Conservation (phyloP, 2,113 vertebrate genomes). For the Boulengeromyrus knoepffleri region DNA sequence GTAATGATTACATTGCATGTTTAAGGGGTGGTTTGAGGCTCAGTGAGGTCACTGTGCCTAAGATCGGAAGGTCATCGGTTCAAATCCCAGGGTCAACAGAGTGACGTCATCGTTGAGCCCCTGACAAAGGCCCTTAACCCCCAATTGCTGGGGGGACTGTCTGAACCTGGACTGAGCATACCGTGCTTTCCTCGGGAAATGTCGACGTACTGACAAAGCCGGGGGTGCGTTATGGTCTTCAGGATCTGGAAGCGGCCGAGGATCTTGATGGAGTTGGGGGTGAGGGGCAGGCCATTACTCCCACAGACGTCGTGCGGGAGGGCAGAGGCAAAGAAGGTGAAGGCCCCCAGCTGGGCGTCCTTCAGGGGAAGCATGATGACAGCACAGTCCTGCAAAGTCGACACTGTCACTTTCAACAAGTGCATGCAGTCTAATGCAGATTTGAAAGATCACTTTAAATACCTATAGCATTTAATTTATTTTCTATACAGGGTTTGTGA, state of each 20-base stretch:
- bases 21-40: not conserved
- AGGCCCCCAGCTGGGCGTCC: conserved; percentile 85
- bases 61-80: not conserved
- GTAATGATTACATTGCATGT: not conserved
- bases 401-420: not conserved
- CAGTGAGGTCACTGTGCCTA: not conserved
- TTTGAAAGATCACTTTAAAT: not conserved
- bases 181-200: conserved; percentile 94
- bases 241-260: conserved; percentile 95
- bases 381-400: not conserved
- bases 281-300: conserved; percentile 94
- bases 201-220: conserved; percentile 94
- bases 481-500: not conserved
- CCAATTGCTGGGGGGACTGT: not conserved
- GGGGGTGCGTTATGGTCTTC: conserved; percentile 86
- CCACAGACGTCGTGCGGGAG: conserved; percentile 96
- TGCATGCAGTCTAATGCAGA: not conserved
- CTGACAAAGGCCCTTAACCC: not conserved
- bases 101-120: not conserved
- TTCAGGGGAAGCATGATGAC: conserved; percentile 76
- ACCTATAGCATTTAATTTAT: not conserved
- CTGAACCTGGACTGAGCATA: conserved; percentile 40
- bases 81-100: not conserved
- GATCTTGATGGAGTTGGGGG: conserved; percentile 98
- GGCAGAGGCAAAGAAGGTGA: conserved; percentile 94